A percentile compares a stretch with the other conserved stretches of the same genome.
These are phyloP conservation scores for Limonius californicus DNA, from an alignment of 1,140 invertebrate genomes.

Conservation along the genomic window DNA sequence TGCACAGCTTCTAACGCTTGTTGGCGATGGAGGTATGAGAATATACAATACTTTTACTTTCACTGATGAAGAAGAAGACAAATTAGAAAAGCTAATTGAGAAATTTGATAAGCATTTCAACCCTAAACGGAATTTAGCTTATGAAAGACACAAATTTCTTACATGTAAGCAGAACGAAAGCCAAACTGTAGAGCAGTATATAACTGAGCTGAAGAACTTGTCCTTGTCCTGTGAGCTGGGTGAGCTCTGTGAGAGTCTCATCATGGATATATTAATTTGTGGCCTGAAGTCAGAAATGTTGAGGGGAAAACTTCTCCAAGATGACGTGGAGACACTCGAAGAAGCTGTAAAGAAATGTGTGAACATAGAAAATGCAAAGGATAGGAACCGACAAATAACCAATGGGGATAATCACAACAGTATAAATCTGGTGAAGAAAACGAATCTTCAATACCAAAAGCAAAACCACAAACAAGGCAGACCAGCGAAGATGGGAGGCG, in stretches of 20 bases:
- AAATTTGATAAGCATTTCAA: slow-evolving; percentile 8
- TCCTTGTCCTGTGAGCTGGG: not conserved
- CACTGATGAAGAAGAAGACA: not conserved
- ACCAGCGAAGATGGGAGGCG: too few species aligned
- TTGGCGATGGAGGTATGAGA: not conserved
- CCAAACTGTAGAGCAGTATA: slow-evolving; percentile 13
- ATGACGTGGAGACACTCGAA: not conserved
- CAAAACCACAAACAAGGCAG: too few species aligned
- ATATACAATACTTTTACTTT: not conserved
- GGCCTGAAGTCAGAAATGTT: not conserved
- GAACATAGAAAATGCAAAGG: too few species aligned
- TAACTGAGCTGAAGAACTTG: not conserved
- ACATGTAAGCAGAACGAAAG: not conserved
- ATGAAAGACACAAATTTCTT: slow-evolving; percentile 2
- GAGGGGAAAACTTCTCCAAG: not conserved
- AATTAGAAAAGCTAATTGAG: not conserved
- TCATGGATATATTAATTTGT: not conserved
- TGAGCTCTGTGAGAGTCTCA: slow-evolving; percentile 3
- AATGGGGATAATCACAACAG: too few species aligned
- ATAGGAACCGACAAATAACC: too few species aligned
- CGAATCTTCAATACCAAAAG: too few species aligned
- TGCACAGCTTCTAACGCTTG: not conserved
- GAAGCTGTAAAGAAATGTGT: not conserved
- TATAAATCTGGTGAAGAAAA: too few species aligned
- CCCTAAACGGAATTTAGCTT: not conserved